Conservation (phyloP, 2,113 vertebrate genomes). For the Manacus vitellinus region DNA sequence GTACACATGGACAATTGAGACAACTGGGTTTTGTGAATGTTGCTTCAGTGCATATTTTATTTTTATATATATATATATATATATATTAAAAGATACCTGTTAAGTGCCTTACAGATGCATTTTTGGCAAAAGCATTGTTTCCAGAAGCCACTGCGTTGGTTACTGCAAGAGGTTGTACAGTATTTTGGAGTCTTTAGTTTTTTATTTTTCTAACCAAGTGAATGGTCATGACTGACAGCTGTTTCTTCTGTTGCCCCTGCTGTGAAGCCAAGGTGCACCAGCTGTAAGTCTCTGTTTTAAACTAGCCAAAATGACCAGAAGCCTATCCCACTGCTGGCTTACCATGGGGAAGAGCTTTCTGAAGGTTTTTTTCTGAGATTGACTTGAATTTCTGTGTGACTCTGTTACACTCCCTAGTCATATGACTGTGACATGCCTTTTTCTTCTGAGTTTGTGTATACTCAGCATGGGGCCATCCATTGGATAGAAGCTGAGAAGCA, state of each 20-base stretch:
- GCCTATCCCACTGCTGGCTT: conserved; percentile 26
- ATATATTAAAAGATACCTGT: conserved; percentile 63
- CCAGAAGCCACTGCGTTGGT: conserved; percentile 65
- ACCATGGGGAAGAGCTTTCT: conserved; percentile 43
- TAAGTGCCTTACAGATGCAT: conserved; percentile 83
- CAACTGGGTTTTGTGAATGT: conserved; percentile 75
- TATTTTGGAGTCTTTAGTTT: conserved; percentile 62
- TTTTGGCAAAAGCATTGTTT: conserved; percentile 70
- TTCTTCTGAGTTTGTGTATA: conserved; percentile 71
- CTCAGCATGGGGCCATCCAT: conserved; percentile 76
- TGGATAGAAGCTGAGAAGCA: conserved; percentile 66
- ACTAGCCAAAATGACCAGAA: conserved; percentile 53
- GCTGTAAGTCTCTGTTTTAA: conserved; percentile 42
- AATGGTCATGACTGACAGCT: not conserved
- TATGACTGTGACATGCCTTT: conserved; percentile 74
- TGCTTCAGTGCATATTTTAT: conserved; percentile 79
- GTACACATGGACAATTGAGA: conserved; percentile 63
- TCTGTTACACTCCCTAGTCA: conserved; percentile 60
- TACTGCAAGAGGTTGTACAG: conserved; percentile 61
- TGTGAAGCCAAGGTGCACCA: not conserved
- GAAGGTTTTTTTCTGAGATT: conserved; percentile 33
- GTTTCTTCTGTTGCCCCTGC: not conserved
- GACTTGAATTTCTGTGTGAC: conserved; percentile 70
- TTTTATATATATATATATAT: conserved; percentile 74
- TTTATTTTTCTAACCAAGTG: conserved; percentile 44